Conservation (phyloP, 2,888 invertebrate species). For the Bembecia ichneumoniformis region DNA sequence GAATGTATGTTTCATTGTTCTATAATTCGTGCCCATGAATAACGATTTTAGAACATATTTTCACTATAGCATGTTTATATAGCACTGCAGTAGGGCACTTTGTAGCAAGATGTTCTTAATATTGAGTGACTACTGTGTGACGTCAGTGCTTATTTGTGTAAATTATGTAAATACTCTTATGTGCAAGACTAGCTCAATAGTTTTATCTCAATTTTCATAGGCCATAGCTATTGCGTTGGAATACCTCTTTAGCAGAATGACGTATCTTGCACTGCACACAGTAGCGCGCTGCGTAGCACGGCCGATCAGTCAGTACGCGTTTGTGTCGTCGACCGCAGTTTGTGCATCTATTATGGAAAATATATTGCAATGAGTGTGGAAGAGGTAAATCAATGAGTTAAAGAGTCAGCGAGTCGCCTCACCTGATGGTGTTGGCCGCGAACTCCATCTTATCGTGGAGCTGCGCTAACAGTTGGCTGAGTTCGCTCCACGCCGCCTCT, state of each 20-base stretch:
- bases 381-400: background rate
- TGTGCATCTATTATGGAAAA: constrained; percentile 77
- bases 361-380: no score
- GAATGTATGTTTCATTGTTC: no score
- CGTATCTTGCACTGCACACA: constrained; percentile 91
- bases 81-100: no score
- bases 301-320: constrained; percentile 86
- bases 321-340: constrained; percentile 93
- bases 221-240: background rate
- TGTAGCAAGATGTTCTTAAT: no score
- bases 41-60: no score
- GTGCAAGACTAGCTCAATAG: no score
- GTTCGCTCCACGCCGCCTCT: constrained; percentile 90
- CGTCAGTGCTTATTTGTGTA: no score
- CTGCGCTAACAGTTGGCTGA: constrained; percentile 88
- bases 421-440: constrained; percentile 89
- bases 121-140: no score
- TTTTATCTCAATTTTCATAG: no score
- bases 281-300: constrained; percentile 92
- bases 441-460: constrained; percentile 95
- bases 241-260: constrained; percentile 89
- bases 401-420: background rate
- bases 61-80: no score
- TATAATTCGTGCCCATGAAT: no score
- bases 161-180: no score